A percentile compares a stretch with the other conserved stretches of the same genome.
Conservation (phyloP, 92 coral and sea anemone genomes). For the Epizoanthus rinbou region DNA sequence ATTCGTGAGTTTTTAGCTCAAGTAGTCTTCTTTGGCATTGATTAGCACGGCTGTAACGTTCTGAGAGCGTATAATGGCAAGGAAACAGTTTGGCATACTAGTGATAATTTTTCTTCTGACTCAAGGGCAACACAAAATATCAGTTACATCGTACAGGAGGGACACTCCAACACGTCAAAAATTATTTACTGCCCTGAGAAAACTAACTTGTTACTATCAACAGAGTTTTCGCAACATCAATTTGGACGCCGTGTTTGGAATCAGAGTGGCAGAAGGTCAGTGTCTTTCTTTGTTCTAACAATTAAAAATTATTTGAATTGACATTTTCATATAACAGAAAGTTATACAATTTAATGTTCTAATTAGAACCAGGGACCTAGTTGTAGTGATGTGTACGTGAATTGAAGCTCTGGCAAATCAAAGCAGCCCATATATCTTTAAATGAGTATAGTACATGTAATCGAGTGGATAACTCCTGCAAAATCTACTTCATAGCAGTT, state of each 20-base stretch:
- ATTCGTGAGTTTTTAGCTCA: not conserved
- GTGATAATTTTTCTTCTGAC: not conserved
- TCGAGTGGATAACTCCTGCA: too few relatives aligned
- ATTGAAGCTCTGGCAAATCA: too few relatives aligned
- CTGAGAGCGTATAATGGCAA: slow-evolving; percentile 8
- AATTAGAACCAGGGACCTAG: not conserved
- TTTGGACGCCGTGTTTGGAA: slow-evolving; percentile 74
- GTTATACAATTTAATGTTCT: not conserved
- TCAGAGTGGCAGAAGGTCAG: slow-evolving; percentile 84
- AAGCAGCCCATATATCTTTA: too few relatives aligned
- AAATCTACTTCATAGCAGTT: too few relatives aligned
- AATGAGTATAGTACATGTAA: too few relatives aligned
- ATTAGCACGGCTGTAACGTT: not conserved
- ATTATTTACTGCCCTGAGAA: slow-evolving; percentile 44
- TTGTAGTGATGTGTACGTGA: too few relatives aligned
- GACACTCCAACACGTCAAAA: not conserved
- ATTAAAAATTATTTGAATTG: not conserved
- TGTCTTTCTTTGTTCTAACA: not conserved
- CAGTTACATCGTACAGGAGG: not conserved
- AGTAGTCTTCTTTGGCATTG: not conserved
- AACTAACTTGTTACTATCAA: slow-evolving; percentile 55
- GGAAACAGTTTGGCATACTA: slow-evolving; percentile 3
- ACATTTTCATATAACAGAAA: not conserved
- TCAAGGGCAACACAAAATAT: not conserved
- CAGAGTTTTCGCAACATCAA: slow-evolving; percentile 57